These are phyloP conservation scores for Hemibagrus guttatus DNA, from an alignment of 2,797 vertebrate species.

Conservation along the genomic window DNA sequence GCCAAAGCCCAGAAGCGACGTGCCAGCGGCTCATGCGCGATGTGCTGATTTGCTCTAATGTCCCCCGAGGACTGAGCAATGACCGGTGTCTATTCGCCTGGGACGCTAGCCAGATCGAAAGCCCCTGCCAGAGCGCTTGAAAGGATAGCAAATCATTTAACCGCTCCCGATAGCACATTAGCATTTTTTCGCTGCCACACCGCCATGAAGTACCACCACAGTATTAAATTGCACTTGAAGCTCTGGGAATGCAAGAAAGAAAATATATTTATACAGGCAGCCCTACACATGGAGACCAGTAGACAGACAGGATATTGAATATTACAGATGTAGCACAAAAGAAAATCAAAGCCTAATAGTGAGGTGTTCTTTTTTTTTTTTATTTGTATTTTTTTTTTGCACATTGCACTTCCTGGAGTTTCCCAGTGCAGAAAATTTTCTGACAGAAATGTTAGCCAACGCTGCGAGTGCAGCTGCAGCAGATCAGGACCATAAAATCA, in stretches of 20 bases:
- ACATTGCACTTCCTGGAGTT: not conserved
- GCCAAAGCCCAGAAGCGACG: slow-evolving; percentile 67
- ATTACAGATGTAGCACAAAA: not conserved
- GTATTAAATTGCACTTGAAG: slow-evolving; percentile 72
- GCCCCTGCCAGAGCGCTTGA: slow-evolving; percentile 75
- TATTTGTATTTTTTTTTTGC: too few species aligned
- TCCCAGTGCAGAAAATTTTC: slow-evolving; percentile 33
- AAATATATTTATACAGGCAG: slow-evolving; percentile 20
- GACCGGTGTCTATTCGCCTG: slow-evolving; percentile 72
- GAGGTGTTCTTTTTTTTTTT: too few species aligned
- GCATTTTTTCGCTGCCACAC: slow-evolving; percentile 66
- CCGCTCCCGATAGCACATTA: slow-evolving; percentile 70
- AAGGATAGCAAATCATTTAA: slow-evolving; percentile 80
- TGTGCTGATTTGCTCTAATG: slow-evolving; percentile 75
- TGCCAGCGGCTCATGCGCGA: slow-evolving; percentile 66
- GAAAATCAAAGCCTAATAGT: not conserved
- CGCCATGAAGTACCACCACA: slow-evolving; percentile 58
- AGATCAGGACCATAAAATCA: slow-evolving; percentile 29
- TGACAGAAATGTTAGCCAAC: slow-evolving; percentile 23
- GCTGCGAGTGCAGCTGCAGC: slow-evolving; percentile 24
- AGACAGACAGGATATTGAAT: slow-evolving; percentile 17
- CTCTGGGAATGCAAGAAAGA: slow-evolving; percentile 30
- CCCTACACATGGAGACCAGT: not conserved
- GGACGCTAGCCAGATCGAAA: slow-evolving; percentile 74
- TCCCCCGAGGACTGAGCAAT: slow-evolving; percentile 74